Evolutionary conservation across 2,888 invertebrate genomes (phyloP).

Genomic region (Pomacea canaliculata): DNA sequence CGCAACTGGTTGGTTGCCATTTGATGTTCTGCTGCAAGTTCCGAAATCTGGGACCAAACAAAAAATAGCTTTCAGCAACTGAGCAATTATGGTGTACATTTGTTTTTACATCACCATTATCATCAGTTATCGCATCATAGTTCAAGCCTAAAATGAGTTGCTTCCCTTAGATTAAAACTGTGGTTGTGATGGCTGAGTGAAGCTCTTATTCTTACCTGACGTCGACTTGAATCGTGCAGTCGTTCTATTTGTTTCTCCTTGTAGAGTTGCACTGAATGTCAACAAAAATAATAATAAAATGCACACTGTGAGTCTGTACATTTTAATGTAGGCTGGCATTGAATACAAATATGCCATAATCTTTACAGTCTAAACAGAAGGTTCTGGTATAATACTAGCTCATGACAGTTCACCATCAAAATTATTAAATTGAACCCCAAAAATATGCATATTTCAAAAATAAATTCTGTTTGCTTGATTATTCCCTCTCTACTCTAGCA

Average conservation of each 20-base stretch:
- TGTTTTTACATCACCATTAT: background rate
- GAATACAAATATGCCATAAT: too few species aligned
- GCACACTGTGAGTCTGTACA: too few species aligned
- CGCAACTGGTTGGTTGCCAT: constrained; percentile 43
- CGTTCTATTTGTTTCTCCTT: constrained; percentile 31
- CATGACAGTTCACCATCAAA: too few species aligned
- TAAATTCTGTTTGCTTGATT: too few species aligned
- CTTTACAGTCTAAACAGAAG: too few species aligned
- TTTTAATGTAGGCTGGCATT: too few species aligned
- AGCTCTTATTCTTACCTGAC: constrained; percentile 22
- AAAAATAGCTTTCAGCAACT: background rate
- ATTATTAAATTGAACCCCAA: too few species aligned
- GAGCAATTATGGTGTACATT: background rate
- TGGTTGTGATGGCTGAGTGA: background rate
- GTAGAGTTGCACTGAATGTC: constrained; percentile 24
- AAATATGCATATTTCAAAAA: too few species aligned
- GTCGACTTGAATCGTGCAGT: constrained; percentile 18
- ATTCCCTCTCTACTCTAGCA: too few species aligned
- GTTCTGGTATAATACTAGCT: too few species aligned
- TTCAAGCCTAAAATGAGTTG: background rate
- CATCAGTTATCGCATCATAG: background rate
- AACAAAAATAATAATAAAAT: background rate
- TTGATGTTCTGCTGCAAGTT: constrained; percentile 43
- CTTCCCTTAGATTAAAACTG: too few species aligned
- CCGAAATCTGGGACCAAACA: constrained; percentile 35